Base-by-base conservation (phyloP, 1,140 invertebrate species). In the Capitella teleta region DNA sequence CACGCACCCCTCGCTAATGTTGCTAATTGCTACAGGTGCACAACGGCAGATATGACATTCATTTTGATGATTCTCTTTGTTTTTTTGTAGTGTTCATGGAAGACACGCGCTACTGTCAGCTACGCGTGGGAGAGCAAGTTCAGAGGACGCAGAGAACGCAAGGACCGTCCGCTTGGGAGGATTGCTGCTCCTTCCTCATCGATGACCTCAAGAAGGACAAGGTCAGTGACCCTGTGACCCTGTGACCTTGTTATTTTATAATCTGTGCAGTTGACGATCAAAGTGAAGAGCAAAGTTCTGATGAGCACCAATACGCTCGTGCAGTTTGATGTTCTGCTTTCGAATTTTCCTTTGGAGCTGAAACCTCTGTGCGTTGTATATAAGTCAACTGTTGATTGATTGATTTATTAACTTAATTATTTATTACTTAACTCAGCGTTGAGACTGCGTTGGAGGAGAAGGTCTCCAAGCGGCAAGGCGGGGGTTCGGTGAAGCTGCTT, bases 101-200 rank as follows among this genome's bases (percentile, higher is more conserved):
- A 24, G 73, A 75, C 36, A 59, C 60, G 5, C 60, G 63, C 40
- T 75, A 73, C 70, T 58, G 74, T 5, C 70, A 72, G n/a, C 60
- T 78, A 3, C 59, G 62, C 8, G 52, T 78, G 3, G 74, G 75
- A 2, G 67, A 75, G 37, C 66, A 74, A 50, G 72, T 68, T 38
- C 59, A 70, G 12, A 64, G 74, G 36, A 75, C 72, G n/a, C 51
- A 66, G 3, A 67, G 69, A 28, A 56, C 75, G 6, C 52, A 55
- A 24, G 61, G 58, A 10, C 57, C 60, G 28, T 53, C 61, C 4
- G 61, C 60, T 5, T 78, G 75, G 76, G 67, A 69, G 40, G 76
- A 78, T 49, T 67, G 70, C 45, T 67, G 70, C 26, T 76, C 76
- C 26, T 78, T 78, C 51, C 64, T 78, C 34, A 69, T 78, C 12